Conservation (phyloP, 1,140 invertebrate species). For the Zaprionus africanus region DNA sequence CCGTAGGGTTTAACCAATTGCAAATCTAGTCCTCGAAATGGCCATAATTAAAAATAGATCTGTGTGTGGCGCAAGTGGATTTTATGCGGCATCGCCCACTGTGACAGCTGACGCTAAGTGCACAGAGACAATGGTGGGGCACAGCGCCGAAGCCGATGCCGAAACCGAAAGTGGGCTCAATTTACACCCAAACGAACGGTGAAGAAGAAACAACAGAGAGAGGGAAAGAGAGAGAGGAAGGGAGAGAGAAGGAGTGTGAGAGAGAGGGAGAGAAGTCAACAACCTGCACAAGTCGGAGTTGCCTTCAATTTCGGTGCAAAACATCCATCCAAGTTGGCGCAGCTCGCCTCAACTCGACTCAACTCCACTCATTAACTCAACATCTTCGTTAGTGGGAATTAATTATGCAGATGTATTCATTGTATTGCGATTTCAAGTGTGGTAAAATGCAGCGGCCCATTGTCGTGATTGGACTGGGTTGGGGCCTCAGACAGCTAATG, state of each 20-base stretch:
- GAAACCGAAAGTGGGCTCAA: slow-evolving; percentile 65
- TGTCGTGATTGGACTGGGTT: slow-evolving; percentile 44
- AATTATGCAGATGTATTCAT: slow-evolving; percentile 83
- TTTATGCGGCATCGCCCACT: slow-evolving; percentile 46
- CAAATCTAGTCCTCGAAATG: slow-evolving; percentile 59
- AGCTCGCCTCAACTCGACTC: not conserved
- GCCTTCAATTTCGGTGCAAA: slow-evolving; percentile 76
- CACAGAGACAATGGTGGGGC: slow-evolving; percentile 26
- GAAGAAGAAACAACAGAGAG: not conserved
- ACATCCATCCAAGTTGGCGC: slow-evolving; percentile 44
- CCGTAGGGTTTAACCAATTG: slow-evolving; percentile 31
- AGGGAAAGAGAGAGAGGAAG: not conserved
- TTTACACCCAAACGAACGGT: slow-evolving; percentile 19
- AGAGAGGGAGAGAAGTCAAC: slow-evolving; percentile 63
- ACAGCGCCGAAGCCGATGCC: not conserved
- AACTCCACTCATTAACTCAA: slow-evolving; percentile 66
- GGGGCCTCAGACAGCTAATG: slow-evolving; percentile 42
- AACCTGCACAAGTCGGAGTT: slow-evolving; percentile 72
- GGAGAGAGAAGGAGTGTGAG: not conserved
- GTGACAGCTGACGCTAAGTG: slow-evolving; percentile 59
- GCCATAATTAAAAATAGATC: slow-evolving; percentile 80
- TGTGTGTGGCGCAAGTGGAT: slow-evolving; percentile 65
- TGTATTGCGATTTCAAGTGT: slow-evolving; percentile 82
- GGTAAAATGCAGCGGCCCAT: slow-evolving; percentile 73
- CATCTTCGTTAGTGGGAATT: slow-evolving; percentile 77